Conservation (phyloP, 1,140 invertebrate species). For the Drosophila truncata region DNA sequence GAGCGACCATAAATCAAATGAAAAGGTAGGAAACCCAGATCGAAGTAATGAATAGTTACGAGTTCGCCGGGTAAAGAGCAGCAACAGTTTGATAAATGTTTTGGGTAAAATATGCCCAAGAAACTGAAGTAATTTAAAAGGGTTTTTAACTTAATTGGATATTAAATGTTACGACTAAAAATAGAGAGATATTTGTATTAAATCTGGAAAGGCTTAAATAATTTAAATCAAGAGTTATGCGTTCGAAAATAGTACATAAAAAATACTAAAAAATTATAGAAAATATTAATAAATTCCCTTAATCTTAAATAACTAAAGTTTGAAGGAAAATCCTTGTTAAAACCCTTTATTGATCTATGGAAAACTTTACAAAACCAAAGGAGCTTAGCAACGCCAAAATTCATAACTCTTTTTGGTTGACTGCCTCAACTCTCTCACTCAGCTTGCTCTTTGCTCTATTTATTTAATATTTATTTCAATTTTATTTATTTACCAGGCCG, state of each 20-base stretch:
- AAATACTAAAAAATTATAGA: too few relatives aligned
- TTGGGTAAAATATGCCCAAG: not conserved
- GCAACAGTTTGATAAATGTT: slow-evolving; percentile 40
- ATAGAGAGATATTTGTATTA: not conserved
- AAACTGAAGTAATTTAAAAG: not conserved
- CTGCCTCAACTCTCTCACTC: slow-evolving; percentile 10
- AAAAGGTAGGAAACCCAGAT: slow-evolving; percentile 40
- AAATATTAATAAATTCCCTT: not conserved
- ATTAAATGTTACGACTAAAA: too few relatives aligned
- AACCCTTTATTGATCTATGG: slow-evolving; percentile 9
- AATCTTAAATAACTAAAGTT: not conserved
- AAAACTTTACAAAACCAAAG: slow-evolving; percentile 4
- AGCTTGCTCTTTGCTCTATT: slow-evolving; percentile 55
- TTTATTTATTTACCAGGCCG: slow-evolving; percentile 71
- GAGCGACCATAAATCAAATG: slow-evolving; percentile 65
- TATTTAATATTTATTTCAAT: slow-evolving; percentile 81
- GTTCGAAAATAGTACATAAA: not conserved
- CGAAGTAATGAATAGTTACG: slow-evolving; percentile 60
- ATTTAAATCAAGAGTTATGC: too few relatives aligned
- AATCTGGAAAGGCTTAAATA: not conserved
- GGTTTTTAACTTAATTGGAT: not conserved
- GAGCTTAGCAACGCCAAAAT: slow-evolving; percentile 26
- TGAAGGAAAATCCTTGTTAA: not conserved
- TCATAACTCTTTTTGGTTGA: slow-evolving; percentile 56
- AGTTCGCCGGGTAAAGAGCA: not conserved